Base-by-base conservation (phyloP, 2,888 invertebrate species). In the Exephanes ischioxanthus region DNA sequence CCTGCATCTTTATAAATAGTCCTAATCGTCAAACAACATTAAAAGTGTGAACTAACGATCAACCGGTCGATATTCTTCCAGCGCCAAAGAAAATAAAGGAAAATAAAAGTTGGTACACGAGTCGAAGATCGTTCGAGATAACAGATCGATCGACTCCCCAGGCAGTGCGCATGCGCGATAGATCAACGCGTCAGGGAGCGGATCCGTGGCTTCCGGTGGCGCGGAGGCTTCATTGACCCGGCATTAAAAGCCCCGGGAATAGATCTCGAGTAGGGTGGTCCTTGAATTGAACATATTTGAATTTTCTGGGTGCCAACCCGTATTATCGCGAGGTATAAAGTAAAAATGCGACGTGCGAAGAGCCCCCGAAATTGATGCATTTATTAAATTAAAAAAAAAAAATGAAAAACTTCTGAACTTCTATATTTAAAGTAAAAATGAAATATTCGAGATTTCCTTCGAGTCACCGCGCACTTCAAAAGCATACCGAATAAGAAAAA, bases 231-330 rank as follows among this genome's bases (percentile, higher is more conserved):
- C 67, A 61, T 80, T 61, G 71, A 72, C 33, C 14, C 7, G 22
- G 45, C 61, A 55, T 83, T 70, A 61, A 77, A 84, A 77, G 76
- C 80, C 55, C 58, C 80, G 33, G 30, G 48, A 71, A 79, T 77
- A 58, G 72, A 48, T 71, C 19, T 2, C 26, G 53, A 26, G 30
- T 22, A 22, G 22, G 30, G 30, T 30, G 1, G 30, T 30, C 30
- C 30, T 30, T 30, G 2, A 30, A 30, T 30, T 30, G 1, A 30
- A 30, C 22, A 22, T 22, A 1, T 22, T 22, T 22, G 22, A 22
- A 22, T 22, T 22, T 22, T 30, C 30, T 2, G 30, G 1, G 2
- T 1, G 30, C 30, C 30, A 30, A 1, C 3, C 30, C 1, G 4
- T 30, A 2, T 2, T 30, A 2, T 30, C 30, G 30, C 2, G n/a